Evolutionary conservation across 2,113 vertebrate genomes (phyloP), one percentile per base, ranked within the genome.

Genomic region (Pionites leucogaster): DNA sequence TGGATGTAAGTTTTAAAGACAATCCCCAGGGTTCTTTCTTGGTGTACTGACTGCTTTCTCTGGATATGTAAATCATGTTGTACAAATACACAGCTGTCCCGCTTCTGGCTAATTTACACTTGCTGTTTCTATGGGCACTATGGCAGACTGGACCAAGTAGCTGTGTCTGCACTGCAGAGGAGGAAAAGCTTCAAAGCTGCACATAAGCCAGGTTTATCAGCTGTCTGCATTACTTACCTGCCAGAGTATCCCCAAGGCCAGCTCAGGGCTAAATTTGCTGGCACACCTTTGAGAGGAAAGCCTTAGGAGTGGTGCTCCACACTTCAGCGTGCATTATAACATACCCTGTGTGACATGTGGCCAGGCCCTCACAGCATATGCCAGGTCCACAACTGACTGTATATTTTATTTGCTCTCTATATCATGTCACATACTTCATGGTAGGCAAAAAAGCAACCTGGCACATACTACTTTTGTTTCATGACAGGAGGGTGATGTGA

Each of bases 221-320:
- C 84, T 72, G 17, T 64, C 83, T 82, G 41, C 62, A 35, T 63
- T 31, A 82, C 88, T 87, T 89, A 94, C 90, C 82, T 95, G 88
- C 57, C 60, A 55, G 39, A 87, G 74, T 80, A 83, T 92, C 92
- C 86, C 64, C 70, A 47, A 91, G 91, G 77, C 82, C 92, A 92
- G 86, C 82, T 86, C 82, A 78, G 64, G 64, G 83, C 93, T 89
- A 37, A 46, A 82, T 75, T 70, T 90, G 60, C 92, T 90, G 68
- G 64, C 92, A 88, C 46, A 63, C 17, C 59, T 77, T 64, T 78
- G 83, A 86, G 55, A 86, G 77, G 78, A 82, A 93, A 63, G 87
- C 81, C 71, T 65, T 7, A 22, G 14, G 1, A 82, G 57, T 33
- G 29, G 29, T 72, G 75, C 76, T 82, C 14, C 80, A 57, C 79